Conservation (phyloP, 2,888 invertebrate genomes). For the Trissoscelio sp. region DNA sequence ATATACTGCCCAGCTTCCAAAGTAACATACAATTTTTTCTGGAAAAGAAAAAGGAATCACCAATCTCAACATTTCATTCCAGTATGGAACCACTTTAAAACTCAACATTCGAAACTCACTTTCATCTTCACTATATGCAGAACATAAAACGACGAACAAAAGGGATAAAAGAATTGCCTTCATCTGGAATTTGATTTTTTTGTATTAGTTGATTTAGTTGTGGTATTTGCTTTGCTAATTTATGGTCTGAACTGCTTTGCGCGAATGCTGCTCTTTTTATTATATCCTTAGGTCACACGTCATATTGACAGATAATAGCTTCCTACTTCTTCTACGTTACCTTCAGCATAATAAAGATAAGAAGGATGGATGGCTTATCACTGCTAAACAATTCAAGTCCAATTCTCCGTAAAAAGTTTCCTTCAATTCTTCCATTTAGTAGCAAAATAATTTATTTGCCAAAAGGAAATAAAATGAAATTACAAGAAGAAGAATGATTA, state of each 20-base stretch:
- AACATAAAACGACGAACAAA: conserved; percentile 1
- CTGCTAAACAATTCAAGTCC: neutral
- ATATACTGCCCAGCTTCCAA: conserved; percentile 90
- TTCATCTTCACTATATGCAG: neutral
- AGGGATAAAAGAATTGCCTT: conserved; percentile 1
- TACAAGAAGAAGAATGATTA: too few species aligned
- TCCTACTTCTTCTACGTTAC: conserved; percentile 32
- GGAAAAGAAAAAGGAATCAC: conserved; percentile 27
- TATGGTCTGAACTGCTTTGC: conserved; percentile 8
- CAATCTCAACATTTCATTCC: neutral
- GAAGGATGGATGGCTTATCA: conserved; percentile 3
- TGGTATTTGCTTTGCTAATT: conserved; percentile 41
- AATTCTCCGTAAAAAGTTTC: neutral
- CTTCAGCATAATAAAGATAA: conserved; percentile 43
- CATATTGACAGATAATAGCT: conserved; percentile 43
- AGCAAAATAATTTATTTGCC: neutral
- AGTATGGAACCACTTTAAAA: neutral
- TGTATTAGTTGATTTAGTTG: neutral
- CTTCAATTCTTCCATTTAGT: neutral
- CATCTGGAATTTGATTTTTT: conserved; percentile 27
- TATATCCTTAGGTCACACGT: conserved; percentile 43
- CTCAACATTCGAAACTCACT: conserved; percentile 11
- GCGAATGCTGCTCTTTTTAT: conserved; percentile 30
- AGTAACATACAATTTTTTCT: conserved; percentile 90
- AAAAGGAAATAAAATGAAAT: too few species aligned